Base-by-base conservation (phyloP, 2,113 vertebrate species). In the Pituophis catenifer region DNA sequence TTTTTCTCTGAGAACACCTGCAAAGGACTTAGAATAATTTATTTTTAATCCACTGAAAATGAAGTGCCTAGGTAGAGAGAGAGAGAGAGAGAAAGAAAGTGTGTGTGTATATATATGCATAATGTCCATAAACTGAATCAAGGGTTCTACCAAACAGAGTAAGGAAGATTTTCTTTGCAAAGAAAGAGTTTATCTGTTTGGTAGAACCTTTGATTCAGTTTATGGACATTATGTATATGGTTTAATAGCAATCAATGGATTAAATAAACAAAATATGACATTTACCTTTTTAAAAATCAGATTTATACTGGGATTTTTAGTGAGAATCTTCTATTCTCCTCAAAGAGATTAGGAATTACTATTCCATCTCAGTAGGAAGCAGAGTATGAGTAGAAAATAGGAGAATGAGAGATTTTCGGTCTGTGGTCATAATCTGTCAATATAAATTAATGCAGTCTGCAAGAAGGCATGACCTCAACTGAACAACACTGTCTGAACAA, bases 361-460 rank as follows among this genome's bases (percentile, higher is more conserved):
- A 50, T 81, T 23, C 29, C 44, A 52, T 52, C 88, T 86, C 23
- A 52, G 8, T 85, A 24, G 85, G 81, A 89, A 24, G 92, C 13
- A 75, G n/a, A 75, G 13, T 33, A 38, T 33, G 5, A 75, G 2
- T 17, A 6, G 70, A 75, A 75, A 19, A 33, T 17, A 15, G n/a
- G 6, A 75, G 13, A 17, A 75, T 7, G 70, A 93, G 24, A 50
- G 91, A 38, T 89, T 92, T 81, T 92, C n/a, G 23, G 33, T 54
- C 53, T 91, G 13, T 15, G 88, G 75, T 86, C 93, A 38, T 0
- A 55, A 59, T 0, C 1, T 93, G 44, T 94, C 3, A 0, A 93
- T 89, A 95, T 70, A 11, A 24, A 48, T 59, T 92, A 94, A 95
- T 94, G 55, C 6, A 92, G 92, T 86, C 90, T 90, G 57, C 59